Base-by-base conservation (phyloP, 2,888 invertebrate species). In the Limnephilus lunatus region DNA sequence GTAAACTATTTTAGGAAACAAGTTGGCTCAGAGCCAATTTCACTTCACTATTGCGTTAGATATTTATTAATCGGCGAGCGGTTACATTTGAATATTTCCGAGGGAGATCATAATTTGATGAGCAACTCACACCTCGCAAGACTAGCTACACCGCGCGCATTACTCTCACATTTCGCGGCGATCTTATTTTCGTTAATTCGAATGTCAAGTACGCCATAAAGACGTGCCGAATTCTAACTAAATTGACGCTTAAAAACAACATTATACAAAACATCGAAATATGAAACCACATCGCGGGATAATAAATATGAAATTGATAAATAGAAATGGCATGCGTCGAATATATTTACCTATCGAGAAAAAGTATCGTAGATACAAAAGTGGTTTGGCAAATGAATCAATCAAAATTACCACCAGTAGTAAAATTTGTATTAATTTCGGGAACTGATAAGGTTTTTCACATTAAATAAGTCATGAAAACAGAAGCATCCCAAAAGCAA, bases 1-100 rank as follows among this genome's bases (percentile, higher is more conserved):
- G 87, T 86, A 87, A 90, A 80, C 48, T 92, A 92, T 92, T 92
- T 92, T 80, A 92, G 85, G 92, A 92, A 91, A 88, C n/a, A 81
- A 12, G 39, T 89, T 92, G 92, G 92, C 92, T 25, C 3, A 2
- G 39, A 32, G 90, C 92, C 92, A 92, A 92, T 81, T 91, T 92
- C 81, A 31, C 81, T 92, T 86, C 86, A 90, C 39, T 48, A 83
- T 83, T 90, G 90, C 30, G 82, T 83, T 53, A 32, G 82, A 48
- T 90, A 90, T 90, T 90, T 90, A 82, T 90, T 83, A 90, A 90
- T 90, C 48, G 68, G 53, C 53, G 81, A 48, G 81, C 82, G 44
- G 82, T 90, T 53, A 83, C 44, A 83, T 90, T 90, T 53, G 83
- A 83, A 90, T 53, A 90, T 90, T 83, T 83, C 81, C n/a, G 83